phyloP scores from a whole-genome alignment of 2,797 vertebrate genomes.

The Sparidentex hasta region DNA sequence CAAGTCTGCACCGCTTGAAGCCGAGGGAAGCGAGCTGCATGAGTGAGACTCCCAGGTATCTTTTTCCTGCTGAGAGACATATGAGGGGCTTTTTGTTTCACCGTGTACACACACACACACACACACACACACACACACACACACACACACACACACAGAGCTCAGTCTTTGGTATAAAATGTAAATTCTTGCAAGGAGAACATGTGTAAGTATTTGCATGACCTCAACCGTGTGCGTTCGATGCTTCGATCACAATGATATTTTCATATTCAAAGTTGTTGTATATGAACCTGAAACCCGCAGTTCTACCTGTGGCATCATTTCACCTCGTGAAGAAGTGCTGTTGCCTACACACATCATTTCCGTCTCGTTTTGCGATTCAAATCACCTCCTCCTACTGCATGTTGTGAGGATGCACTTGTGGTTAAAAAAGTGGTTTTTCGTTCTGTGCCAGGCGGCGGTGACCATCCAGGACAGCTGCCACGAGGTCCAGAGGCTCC shows the following conservation, averaged over 20 bases:
- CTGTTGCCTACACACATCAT: conserved; percentile 1
- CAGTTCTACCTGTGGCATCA: not conserved
- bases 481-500: conserved; percentile 88
- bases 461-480: conserved; percentile 93
- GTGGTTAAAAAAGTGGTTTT: conserved; percentile 7
- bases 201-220: not conserved
- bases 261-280: conserved; percentile 74
- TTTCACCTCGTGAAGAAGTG: not conserved
- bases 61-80: conserved; percentile 29
- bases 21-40: conserved; percentile 26
- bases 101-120: not conserved
- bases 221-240: not conserved
- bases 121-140: not conserved
- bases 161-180: conserved; percentile 49
- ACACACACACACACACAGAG: not conserved
- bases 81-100: conserved; percentile 37
- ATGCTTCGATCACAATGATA: conserved; percentile 36
- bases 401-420: not conserved
- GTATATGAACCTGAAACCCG: conserved; percentile 20
- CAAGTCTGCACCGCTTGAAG: conserved; percentile 49
- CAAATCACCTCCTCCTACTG: conserved; percentile 45
- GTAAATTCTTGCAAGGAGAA: conserved; percentile 48
- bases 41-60: conserved; percentile 31
- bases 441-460: conserved; percentile 82
- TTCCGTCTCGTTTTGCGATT: conserved; percentile 54